phyloP scores from a whole-genome alignment of 2,888 invertebrate genomes.

The Lycophotia porphyrea region DNA sequence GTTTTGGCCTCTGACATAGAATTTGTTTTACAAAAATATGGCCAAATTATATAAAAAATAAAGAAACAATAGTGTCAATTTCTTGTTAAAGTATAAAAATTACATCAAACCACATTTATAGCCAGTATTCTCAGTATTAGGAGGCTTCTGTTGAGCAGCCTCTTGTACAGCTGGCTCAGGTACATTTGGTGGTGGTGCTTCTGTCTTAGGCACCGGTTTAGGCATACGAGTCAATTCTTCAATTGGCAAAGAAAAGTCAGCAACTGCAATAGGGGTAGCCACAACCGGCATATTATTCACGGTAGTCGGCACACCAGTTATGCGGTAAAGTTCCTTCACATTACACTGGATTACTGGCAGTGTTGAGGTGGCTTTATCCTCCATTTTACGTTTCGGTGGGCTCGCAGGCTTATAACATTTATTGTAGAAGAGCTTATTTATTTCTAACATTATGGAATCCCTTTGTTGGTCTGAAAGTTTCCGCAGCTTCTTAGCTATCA shows the following conservation, averaged over 20 bases:
- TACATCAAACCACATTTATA: slow-evolving; percentile 10
- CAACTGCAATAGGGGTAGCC: not conserved
- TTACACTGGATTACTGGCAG: not conserved
- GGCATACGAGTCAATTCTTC: not conserved
- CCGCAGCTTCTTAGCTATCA: slow-evolving; percentile 46
- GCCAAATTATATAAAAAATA: slow-evolving; percentile 7
- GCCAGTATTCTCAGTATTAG: not conserved
- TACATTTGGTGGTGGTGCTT: not conserved
- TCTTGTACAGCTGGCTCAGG: slow-evolving; percentile 19
- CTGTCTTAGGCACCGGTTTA: not conserved
- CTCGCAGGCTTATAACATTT: not conserved
- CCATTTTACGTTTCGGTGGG: not conserved
- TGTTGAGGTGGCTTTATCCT: slow-evolving; percentile 20
- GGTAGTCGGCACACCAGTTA: not conserved
- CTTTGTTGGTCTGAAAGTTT: slow-evolving; percentile 30
- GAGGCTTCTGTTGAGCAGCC: not conserved
- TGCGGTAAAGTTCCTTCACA: slow-evolving; percentile 26
- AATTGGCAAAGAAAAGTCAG: not conserved
- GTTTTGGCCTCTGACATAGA: not conserved
- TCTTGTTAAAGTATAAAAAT: not conserved
- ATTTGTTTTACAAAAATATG: not conserved
- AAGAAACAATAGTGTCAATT: not conserved
- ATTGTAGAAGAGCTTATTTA: slow-evolving; percentile 42
- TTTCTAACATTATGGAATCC: slow-evolving; percentile 42
- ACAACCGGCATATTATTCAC: not conserved